These are phyloP conservation scores for Lochmaea crataegi DNA, from an alignment of 2,888 invertebrate species.

Conservation along the genomic window DNA sequence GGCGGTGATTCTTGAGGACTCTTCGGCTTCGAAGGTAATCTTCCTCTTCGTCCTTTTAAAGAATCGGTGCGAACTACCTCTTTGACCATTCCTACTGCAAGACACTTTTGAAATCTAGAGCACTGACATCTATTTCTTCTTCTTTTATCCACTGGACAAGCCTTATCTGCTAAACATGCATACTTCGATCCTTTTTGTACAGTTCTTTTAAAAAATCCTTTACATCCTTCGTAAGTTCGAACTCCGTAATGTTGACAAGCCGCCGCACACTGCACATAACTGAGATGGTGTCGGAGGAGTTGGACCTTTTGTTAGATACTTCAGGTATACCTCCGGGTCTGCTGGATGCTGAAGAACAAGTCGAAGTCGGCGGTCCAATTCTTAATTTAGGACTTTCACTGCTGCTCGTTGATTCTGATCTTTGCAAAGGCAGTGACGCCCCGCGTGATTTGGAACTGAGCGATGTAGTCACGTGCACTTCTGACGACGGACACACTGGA, in stretches of 20 bases:
- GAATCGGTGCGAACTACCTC: slow-evolving; percentile 99
- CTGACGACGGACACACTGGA: slow-evolving; percentile 68
- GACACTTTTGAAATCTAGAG: slow-evolving; percentile 98
- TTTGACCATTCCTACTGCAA: slow-evolving; percentile 98
- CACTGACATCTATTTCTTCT: slow-evolving; percentile 98
- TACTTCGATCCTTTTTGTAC: slow-evolving; percentile 99
- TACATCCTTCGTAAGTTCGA: slow-evolving; percentile 96
- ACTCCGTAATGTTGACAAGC: slow-evolving; percentile 99
- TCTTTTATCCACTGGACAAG: slow-evolving; percentile 97
- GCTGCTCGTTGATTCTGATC: slow-evolving; percentile 84
- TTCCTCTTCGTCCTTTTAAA: slow-evolving; percentile 93
- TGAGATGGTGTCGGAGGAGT: slow-evolving; percentile 84
- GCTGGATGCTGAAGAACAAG: slow-evolving; percentile 77
- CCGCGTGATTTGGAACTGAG: slow-evolving; percentile 76
- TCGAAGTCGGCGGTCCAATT: slow-evolving; percentile 68
- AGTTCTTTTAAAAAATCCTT: slow-evolving; percentile 95
- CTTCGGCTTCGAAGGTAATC: slow-evolving; percentile 97
- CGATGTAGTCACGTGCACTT: slow-evolving; percentile 75
- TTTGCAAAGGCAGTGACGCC: slow-evolving; percentile 81
- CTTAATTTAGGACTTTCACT: slow-evolving; percentile 80
- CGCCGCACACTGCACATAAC: slow-evolving; percentile 97
- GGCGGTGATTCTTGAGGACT: slow-evolving; percentile 92
- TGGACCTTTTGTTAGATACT: slow-evolving; percentile 62
- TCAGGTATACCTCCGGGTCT: slow-evolving; percentile 66
- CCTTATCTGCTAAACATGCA: slow-evolving; percentile 95